These are phyloP conservation scores for Limosa lapponica DNA, from an alignment of 2,797 vertebrate genomes.

Conservation along the genomic window DNA sequence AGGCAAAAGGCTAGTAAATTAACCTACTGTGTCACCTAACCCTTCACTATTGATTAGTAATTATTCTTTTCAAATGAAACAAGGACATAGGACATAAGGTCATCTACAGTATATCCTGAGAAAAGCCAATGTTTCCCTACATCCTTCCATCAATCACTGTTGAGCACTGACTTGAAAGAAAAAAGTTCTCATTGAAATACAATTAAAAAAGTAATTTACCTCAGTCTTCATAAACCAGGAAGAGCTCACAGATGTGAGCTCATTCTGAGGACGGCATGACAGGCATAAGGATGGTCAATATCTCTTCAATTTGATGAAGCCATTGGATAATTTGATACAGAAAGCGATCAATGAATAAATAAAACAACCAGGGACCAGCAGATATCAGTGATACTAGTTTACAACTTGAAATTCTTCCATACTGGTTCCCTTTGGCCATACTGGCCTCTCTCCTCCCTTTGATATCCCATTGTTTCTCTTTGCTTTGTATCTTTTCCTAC, in stretches of 20 bases:
- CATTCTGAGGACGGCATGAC: neutral
- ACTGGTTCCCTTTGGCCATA: neutral
- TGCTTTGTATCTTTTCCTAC: neutral
- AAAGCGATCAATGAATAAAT: conserved; percentile 6
- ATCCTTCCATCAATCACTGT: conserved; percentile 58
- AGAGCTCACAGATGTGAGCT: neutral
- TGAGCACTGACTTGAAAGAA: conserved; percentile 57
- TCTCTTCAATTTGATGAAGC: neutral
- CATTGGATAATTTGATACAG: neutral
- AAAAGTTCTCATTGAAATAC: conserved; percentile 63
- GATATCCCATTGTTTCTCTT: neutral
- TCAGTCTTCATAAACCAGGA: conserved; percentile 34
- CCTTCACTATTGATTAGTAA: conserved; percentile 76
- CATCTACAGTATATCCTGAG: conserved; percentile 58
- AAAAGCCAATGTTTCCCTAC: conserved; percentile 69
- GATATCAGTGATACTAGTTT: neutral
- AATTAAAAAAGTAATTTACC: conserved; percentile 67
- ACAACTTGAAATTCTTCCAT: neutral
- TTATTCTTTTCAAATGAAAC: conserved; percentile 76
- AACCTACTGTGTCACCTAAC: conserved; percentile 70
- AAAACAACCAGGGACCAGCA: neutral
- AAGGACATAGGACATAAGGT: conserved; percentile 69
- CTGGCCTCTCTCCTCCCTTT: neutral
- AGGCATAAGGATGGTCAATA: neutral
- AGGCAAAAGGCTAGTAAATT: conserved; percentile 73